These are phyloP conservation scores for Aplidium turbinatum DNA, from an alignment of 23 tunicate genomes.

Conservation along the genomic window DNA sequence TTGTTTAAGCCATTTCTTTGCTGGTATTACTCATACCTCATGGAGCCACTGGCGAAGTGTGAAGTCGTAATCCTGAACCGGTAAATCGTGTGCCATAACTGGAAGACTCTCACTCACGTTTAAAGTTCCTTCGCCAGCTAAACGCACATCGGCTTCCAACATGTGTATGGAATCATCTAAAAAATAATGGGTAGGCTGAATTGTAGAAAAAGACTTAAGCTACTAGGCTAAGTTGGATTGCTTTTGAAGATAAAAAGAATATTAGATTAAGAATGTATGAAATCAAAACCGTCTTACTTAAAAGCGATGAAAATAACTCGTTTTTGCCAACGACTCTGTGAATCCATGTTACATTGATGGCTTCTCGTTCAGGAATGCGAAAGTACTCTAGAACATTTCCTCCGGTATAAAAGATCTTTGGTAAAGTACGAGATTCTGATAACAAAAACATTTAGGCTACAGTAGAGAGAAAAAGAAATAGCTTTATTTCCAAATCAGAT, in stretches of 20 bases:
- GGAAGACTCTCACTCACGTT: constrained; percentile 42
- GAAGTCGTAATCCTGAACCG: constrained; percentile 46
- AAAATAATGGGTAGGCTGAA: no score
- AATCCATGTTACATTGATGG: constrained; percentile 82
- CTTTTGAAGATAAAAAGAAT: no score
- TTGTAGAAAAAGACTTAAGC: no score
- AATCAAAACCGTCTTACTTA: no score
- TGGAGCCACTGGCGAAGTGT: constrained; percentile 71
- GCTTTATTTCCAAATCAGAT: not conserved
- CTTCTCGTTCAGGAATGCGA: constrained; percentile 61
- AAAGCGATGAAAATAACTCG: constrained; percentile 34
- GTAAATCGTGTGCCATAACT: constrained; percentile 86
- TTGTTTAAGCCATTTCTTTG: not conserved
- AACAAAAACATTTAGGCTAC: not conserved
- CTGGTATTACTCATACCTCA: constrained; percentile 30
- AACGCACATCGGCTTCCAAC: constrained; percentile 84
- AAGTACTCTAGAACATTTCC: constrained; percentile 81
- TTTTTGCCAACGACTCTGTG: constrained; percentile 59
- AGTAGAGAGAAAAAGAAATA: not conserved
- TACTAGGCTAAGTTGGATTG: no score
- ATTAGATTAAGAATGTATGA: no score
- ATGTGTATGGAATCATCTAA: constrained; percentile 66
- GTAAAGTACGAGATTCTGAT: not conserved
- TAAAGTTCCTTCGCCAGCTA: constrained; percentile 48
- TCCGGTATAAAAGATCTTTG: constrained; percentile 76